phyloP scores from a whole-genome alignment of 2,797 vertebrate genomes.

The Pipistrellus pipistrellus region DNA sequence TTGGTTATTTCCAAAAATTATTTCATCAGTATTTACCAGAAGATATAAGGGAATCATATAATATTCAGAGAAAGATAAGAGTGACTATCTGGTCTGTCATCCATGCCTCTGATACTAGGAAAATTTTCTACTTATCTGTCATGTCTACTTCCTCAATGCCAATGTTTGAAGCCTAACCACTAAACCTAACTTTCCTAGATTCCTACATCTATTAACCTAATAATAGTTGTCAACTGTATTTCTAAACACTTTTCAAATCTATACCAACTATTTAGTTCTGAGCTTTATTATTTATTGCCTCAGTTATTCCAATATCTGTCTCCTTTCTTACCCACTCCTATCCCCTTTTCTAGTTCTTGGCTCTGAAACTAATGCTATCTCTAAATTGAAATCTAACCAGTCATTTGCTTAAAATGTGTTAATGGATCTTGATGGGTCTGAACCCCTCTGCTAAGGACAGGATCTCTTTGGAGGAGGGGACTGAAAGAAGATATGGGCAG shows the following conservation, averaged over 20 bases:
- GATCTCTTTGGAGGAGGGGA: too few species aligned
- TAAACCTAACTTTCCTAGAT: neutral
- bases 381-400: conserved; percentile 1
- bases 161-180: neutral
- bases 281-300: neutral
- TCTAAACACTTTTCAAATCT: neutral
- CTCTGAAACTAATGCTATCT: neutral
- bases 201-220: neutral
- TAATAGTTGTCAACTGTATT: neutral
- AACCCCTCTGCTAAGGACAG: too few species aligned
- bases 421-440: neutral
- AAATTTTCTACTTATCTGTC: too few species aligned
- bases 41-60: neutral
- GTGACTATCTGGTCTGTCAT: neutral
- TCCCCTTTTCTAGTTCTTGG: neutral
- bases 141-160: neutral
- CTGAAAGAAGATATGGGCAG: too few species aligned
- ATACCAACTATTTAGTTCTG: neutral
- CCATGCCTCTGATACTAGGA: too few species aligned
- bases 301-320: neutral
- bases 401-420: neutral
- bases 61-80: neutral
- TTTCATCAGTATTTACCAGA: neutral
- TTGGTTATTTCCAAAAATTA: neutral
- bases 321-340: neutral